Conservation (phyloP, 30 jellyfish, hydroid and myxozoan genomes). For the Pseudorhiza aurosa region DNA sequence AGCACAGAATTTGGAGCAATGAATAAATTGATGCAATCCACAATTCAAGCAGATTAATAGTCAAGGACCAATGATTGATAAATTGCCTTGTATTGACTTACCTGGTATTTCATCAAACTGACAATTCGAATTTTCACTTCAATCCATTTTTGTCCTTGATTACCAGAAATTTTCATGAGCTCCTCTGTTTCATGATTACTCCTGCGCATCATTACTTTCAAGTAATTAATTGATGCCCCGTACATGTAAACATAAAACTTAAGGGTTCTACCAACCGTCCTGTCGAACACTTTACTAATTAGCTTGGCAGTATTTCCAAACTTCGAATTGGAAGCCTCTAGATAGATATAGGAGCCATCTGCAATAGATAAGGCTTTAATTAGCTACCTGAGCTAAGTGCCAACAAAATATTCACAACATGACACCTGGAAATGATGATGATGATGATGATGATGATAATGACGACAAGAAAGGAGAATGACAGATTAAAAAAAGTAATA, state of each 20-base stretch:
- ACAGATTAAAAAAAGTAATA: too few species aligned
- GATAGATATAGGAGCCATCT: conserved; percentile 61
- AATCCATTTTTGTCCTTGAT: conserved; percentile 53
- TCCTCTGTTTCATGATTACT: conserved; percentile 21
- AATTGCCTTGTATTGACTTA: background rate
- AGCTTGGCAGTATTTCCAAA: conserved; percentile 34
- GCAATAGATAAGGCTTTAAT: background rate
- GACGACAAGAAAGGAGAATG: background rate
- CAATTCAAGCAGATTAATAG: background rate
- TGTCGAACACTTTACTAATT: conserved; percentile 22
- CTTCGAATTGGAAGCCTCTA: conserved; percentile 50
- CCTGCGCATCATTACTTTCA: conserved; percentile 20
- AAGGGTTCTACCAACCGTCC: conserved; percentile 41
- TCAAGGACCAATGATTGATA: background rate
- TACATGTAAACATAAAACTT: conserved; percentile 42
- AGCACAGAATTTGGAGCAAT: too few species aligned
- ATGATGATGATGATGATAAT: background rate
- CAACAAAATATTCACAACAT: too few species aligned
- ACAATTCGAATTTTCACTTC: conserved; percentile 19
- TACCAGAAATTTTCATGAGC: conserved; percentile 45
- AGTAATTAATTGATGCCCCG: conserved; percentile 40
- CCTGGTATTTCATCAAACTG: conserved; percentile 55
- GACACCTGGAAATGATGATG: background rate
- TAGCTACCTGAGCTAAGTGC: background rate
- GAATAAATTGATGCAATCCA: too few species aligned